Percentiles rank a stretch among this genome's conserved stretches.
Evolutionary conservation across 2,888 invertebrate genomes (phyloP).

Genomic region (Pimpla rufipes): DNA sequence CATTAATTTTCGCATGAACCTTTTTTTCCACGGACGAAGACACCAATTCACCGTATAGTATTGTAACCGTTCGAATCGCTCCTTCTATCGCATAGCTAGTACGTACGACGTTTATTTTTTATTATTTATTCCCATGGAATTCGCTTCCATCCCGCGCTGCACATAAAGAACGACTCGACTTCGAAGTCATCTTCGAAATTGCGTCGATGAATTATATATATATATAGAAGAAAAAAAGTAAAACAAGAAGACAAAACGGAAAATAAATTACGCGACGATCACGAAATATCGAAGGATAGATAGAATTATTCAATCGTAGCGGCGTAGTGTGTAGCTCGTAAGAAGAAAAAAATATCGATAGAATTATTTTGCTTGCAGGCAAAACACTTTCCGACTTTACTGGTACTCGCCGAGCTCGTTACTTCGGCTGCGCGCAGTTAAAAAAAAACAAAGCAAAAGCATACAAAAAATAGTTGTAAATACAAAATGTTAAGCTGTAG

Average conservation of each 20-base stretch:
- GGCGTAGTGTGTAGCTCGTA: conserved; percentile 59
- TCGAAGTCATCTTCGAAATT: conserved; percentile 34
- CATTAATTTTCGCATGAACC: conserved; percentile 3
- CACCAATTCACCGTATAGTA: conserved; percentile 48
- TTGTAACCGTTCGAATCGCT: conserved; percentile 35
- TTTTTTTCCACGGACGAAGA: conserved; percentile 20
- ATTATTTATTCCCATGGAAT: conserved; percentile 57
- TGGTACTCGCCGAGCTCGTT: conserved; percentile 31
- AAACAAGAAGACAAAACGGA: conserved; percentile 11
- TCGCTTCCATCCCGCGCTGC: conserved; percentile 51
- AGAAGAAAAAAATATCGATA: conserved; percentile 68
- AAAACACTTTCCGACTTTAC: conserved; percentile 53
- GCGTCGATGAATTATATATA: conserved; percentile 19
- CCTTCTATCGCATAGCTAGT: conserved; percentile 43
- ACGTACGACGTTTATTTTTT: conserved; percentile 44
- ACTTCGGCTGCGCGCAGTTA: conserved; percentile 39
- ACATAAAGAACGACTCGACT: conserved; percentile 26
- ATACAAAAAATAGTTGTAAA: conserved; percentile 63
- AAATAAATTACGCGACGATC: conserved; percentile 33
- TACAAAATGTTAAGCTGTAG: conserved; percentile 61
- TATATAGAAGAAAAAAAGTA: too few species aligned
- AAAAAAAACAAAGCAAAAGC: conserved; percentile 25
- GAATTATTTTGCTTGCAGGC: conserved; percentile 60
- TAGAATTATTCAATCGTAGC: conserved; percentile 58
- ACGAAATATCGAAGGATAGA: conserved; percentile 37